Evolutionary conservation across 2,113 vertebrate genomes (phyloP).

Genomic region (Phyllostomus discolor): DNA sequence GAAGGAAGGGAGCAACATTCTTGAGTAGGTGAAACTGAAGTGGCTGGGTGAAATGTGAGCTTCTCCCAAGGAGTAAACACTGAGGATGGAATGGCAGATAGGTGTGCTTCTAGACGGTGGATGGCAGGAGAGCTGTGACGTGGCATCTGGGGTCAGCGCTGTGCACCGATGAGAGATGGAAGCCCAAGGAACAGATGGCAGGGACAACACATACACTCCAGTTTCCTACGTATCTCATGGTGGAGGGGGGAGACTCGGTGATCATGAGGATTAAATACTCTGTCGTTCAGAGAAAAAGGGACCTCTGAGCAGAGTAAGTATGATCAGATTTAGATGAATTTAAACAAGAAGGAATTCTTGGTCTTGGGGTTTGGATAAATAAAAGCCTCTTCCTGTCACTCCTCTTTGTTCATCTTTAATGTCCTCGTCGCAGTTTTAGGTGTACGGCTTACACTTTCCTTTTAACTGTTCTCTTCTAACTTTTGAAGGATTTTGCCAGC

Average conservation of each 20-base stretch:
- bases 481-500: not conserved
- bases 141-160: not conserved
- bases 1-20: not conserved
- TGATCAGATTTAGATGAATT: not conserved
- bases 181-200: not conserved
- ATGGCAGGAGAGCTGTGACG: not conserved
- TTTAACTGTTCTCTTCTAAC: not conserved
- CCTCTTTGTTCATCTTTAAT: not conserved
- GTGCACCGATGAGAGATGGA: not conserved
- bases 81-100: accelerated
- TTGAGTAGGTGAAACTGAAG: not conserved
- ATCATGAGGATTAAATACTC: not conserved
- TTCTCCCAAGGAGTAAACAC: not conserved
- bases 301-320: not conserved
- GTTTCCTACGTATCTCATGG: not conserved
- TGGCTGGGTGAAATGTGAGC: not conserved
- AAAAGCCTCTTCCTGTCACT: not conserved
- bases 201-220: not conserved
- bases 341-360: not conserved
- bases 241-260: not conserved
- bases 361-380: not conserved
- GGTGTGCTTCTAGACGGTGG: not conserved
- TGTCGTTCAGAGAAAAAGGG: not conserved
- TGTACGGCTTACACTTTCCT: not conserved
- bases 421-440: not conserved